phyloP scores from a whole-genome alignment of 2,797 vertebrate species.

The Gallinago solitaria region DNA sequence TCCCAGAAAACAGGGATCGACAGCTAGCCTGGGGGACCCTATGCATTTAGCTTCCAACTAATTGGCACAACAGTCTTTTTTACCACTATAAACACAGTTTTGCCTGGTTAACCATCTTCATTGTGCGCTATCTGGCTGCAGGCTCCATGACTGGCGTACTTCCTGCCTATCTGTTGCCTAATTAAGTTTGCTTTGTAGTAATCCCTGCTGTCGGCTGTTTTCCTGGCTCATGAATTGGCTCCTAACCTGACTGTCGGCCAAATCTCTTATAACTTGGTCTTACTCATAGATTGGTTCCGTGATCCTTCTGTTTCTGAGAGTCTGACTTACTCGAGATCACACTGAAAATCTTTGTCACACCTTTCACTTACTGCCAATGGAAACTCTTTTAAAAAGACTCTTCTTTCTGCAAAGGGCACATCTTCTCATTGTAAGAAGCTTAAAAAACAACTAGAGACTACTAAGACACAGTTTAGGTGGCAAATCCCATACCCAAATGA shows the following conservation, averaged over 20 bases:
- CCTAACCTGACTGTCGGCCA: neutral
- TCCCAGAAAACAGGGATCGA: neutral
- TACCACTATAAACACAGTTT: neutral
- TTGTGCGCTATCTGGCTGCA: conserved; percentile 24
- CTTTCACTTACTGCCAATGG: neutral
- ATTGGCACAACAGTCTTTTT: neutral
- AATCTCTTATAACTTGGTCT: neutral
- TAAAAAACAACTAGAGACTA: neutral
- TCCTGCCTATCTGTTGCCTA: conserved; percentile 65
- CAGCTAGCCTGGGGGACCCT: neutral
- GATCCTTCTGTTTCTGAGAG: neutral
- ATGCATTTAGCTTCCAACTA: neutral
- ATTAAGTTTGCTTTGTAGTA: conserved; percentile 60
- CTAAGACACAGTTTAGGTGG: neutral
- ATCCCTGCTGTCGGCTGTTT: conserved; percentile 15
- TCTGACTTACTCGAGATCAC: neutral
- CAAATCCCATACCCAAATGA: neutral
- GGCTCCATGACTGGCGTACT: conserved; percentile 48
- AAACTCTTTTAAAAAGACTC: neutral
- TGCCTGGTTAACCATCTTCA: neutral
- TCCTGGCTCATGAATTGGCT: neutral
- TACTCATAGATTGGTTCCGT: neutral
- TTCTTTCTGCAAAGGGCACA: neutral
- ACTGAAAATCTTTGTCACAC: neutral
- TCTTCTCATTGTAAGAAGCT: conserved; percentile 5